Conservation (phyloP, 2,888 invertebrate genomes). For the Macrostomum cliftonense region DNA sequence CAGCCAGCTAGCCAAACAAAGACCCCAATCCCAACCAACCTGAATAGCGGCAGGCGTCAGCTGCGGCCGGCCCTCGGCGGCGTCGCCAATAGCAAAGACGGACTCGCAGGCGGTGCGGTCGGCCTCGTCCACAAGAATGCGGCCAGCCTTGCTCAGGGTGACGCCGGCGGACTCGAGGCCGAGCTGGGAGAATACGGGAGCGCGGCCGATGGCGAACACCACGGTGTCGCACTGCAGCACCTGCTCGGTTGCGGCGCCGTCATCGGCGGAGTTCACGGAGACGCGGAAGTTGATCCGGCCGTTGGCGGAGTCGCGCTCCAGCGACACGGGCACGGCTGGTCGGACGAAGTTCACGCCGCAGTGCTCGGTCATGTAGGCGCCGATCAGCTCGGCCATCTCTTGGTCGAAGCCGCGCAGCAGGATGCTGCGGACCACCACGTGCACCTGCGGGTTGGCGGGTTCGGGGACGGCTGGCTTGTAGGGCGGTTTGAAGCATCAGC, state of each 20-base stretch:
- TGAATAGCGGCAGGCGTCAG: slow-evolving; percentile 61
- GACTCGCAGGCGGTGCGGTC: slow-evolving; percentile 70
- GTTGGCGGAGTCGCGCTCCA: too few species aligned
- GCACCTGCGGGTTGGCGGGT: slow-evolving; percentile 28
- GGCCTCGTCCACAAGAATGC: slow-evolving; percentile 39
- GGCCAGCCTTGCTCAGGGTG: slow-evolving; percentile 39
- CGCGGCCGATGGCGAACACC: slow-evolving; percentile 45
- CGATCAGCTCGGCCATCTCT: slow-evolving; percentile 43
- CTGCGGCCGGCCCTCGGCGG: slow-evolving; percentile 48
- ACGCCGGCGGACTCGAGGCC: slow-evolving; percentile 55
- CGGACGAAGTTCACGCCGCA: slow-evolving; percentile 40
- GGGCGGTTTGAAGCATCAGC: too few species aligned
- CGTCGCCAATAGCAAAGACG: slow-evolving; percentile 81
- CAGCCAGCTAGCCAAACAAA: too few species aligned
- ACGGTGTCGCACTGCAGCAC: slow-evolving; percentile 21
- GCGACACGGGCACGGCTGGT: slow-evolving; percentile 31
- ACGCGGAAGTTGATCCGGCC: slow-evolving; percentile 40
- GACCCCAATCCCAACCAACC: too few species aligned
- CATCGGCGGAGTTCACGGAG: slow-evolving; percentile 29
- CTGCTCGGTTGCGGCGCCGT: neutral
- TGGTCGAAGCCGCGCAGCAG: slow-evolving; percentile 46
- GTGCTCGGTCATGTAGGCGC: slow-evolving; percentile 39
- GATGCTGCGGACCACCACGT: slow-evolving; percentile 44
- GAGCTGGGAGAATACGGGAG: slow-evolving; percentile 42
- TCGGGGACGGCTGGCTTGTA: too few species aligned